Base-by-base conservation (phyloP, 2,797 vertebrate species). In the Siniperca obscura region DNA sequence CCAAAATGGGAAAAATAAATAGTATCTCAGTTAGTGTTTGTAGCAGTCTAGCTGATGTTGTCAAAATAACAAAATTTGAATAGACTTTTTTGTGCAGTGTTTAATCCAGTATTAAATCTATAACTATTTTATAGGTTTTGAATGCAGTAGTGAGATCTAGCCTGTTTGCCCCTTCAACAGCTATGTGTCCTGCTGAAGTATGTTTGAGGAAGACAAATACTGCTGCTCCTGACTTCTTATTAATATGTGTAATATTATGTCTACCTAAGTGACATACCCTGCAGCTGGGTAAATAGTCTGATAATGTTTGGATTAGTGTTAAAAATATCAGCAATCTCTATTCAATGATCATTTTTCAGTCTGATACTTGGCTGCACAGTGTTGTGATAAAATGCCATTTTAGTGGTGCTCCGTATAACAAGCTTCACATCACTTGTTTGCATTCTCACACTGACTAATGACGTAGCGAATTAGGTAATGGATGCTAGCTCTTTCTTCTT, bases 371-470 rank as follows among this genome's bases (percentile, higher is more conserved):
- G 7, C 38, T 77, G 27, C 13, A 55, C 25, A 59, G 17, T 19
- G n/a, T 17, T 38, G 9, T 70, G 13, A 70, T 52, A 19, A 64
- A 44, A 56, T 36, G 40, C 11, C 13, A 44, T 44, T 48, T 46
- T 22, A 40, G n/a, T 30, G 1, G 5, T 19, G 19, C 48, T 50
- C 48, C 48, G 1, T 8, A 27, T 27, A 42, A 46, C 48, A 13
- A 60, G 55, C 40, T 7, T 67, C 48, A 36, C 55, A 42, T 50
- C 48, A 14, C 25, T 59, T 19, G 19, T 76, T 50, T 34, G 19
- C 46, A 4, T 62, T 46, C 21, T 27, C 48, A 55, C 22, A 64
- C 25, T 66, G 57, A 66, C 22, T 76, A 66, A 76, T 74, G 46
- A 50, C 30, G 40, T 3, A 21, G 50, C 59, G 30, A 21, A 25